Base-by-base conservation (phyloP, 2,888 invertebrate species). In the Nowickia ferox region DNA sequence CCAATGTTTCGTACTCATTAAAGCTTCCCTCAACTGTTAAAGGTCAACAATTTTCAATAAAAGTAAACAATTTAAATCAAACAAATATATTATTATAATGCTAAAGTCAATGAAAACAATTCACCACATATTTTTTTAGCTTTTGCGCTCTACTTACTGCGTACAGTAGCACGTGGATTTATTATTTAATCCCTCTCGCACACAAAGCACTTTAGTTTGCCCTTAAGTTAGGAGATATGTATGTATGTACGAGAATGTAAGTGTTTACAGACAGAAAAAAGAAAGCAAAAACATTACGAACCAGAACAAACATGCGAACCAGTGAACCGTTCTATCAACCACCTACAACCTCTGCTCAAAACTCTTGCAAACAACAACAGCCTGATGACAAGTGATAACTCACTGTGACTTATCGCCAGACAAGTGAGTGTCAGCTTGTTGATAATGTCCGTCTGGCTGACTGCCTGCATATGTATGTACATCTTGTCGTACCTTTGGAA, bases 81-180 rank as follows among this genome's bases (percentile, higher is more conserved):
- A 48, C 30, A 9, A 30, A 59, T 17, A 11, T 6, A 38, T 3
- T 61, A 74, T 22, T 15, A 11, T 2, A 19, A 69, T 38, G 11
- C 4, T 57, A 63, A 74, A 57, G 30, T 59, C 65, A 75, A 77
- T 57, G 57, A 48, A 57, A 13, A 74, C 30, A 61, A 17, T 17
- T 42, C 19, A 19, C 9, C 13, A 42, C 13, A 44, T 55, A n/a
- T 15, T 17, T 46, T 55, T 53, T 46, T 55, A 22, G 1, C 57
- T 75, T 55, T 51, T 53, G 38, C 55, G 82, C 85, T 82, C 82
- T 82, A 85, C 57, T 78, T 82, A 68, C 17, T 55, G 71, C 42
- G 51, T 71, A 82, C 85, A 82, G 85, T 85, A 79, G 85, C 85
- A 82, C 85, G 85, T 86, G 85, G 82, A 86, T 83, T 83, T 76